A percentile compares a stretch with the other conserved stretches of the same genome.
These are phyloP conservation scores for Ibidorhyncha struthersii DNA, from an alignment of 2,113 vertebrate genomes.

Conservation along the genomic window DNA sequence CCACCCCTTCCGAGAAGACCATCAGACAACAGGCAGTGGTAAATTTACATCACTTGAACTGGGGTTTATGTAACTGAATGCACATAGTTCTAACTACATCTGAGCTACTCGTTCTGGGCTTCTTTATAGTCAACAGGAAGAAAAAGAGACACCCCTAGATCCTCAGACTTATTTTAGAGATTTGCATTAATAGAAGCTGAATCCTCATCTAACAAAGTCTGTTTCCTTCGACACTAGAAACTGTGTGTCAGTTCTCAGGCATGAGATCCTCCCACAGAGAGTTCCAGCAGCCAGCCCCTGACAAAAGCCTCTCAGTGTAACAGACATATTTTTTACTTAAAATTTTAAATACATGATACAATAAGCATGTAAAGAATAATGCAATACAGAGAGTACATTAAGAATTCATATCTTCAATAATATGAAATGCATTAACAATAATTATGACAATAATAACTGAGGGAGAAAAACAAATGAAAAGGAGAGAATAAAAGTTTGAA, in stretches of 20 bases:
- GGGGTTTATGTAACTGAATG: not conserved
- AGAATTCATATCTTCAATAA: not conserved
- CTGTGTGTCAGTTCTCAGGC: not conserved
- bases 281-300: not conserved
- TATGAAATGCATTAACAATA: not conserved
- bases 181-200: not conserved
- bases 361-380: not conserved
- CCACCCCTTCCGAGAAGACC: not conserved
- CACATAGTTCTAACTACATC: not conserved
- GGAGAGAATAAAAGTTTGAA: not conserved
- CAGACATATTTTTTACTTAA: not conserved
- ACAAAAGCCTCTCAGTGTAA: not conserved
- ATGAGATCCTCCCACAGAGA: not conserved
- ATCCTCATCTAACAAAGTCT: not conserved
- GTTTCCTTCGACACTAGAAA: not conserved
- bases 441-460: not conserved
- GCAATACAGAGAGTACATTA: not conserved
- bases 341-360: not conserved
- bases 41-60: not conserved
- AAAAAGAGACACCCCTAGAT: not conserved
- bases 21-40: not conserved
- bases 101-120: not conserved
- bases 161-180: not conserved
- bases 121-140: not conserved
- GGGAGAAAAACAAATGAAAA: not conserved